Percentiles rank a stretch among this genome's conserved stretches.
Evolutionary conservation across 2,113 vertebrate species (phyloP).

Genomic region (Eptatretus burgeri): DNA sequence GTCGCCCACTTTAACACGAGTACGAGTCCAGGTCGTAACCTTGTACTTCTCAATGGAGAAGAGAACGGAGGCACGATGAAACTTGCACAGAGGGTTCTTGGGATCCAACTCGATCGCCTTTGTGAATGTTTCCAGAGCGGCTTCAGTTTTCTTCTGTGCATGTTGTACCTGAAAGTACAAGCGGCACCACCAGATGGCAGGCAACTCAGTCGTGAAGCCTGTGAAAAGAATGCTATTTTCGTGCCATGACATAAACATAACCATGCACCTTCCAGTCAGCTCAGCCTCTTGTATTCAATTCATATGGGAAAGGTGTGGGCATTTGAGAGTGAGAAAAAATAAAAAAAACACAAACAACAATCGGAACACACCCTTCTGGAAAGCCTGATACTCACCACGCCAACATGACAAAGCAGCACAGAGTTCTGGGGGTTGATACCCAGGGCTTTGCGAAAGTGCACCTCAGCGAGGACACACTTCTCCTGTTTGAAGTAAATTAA

Average conservation of each 20-base stretch:
- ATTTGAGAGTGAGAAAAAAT: too few relatives aligned
- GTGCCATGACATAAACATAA: too few relatives aligned
- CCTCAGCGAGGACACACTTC: constrained; percentile 89
- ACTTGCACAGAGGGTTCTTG: constrained; percentile 96
- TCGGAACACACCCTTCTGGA: too few relatives aligned
- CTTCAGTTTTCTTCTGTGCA: constrained; percentile 77
- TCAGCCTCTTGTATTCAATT: too few relatives aligned
- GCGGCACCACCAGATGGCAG: too few relatives aligned
- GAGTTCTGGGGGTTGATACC: constrained; percentile 97
- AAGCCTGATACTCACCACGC: constrained; percentile 37
- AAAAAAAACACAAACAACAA: too few relatives aligned
- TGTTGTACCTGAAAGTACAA: constrained; percentile 42
- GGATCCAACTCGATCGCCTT: constrained; percentile 80
- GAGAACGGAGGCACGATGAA: constrained; percentile 81
- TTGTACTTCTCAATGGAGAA: constrained; percentile 97
- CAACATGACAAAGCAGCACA: constrained; percentile 83
- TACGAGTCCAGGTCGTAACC: constrained; percentile 18
- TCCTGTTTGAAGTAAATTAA: constrained; percentile 99
- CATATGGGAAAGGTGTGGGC: too few relatives aligned
- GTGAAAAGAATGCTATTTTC: too few relatives aligned
- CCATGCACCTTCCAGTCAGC: too few relatives aligned
- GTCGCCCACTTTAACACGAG: background rate
- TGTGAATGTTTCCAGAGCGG: constrained; percentile 80
- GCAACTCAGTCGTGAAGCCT: too few relatives aligned
- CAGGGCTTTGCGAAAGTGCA: constrained; percentile 94